phyloP scores from a whole-genome alignment of 1,140 invertebrate species.

The Drosophila leontia region DNA sequence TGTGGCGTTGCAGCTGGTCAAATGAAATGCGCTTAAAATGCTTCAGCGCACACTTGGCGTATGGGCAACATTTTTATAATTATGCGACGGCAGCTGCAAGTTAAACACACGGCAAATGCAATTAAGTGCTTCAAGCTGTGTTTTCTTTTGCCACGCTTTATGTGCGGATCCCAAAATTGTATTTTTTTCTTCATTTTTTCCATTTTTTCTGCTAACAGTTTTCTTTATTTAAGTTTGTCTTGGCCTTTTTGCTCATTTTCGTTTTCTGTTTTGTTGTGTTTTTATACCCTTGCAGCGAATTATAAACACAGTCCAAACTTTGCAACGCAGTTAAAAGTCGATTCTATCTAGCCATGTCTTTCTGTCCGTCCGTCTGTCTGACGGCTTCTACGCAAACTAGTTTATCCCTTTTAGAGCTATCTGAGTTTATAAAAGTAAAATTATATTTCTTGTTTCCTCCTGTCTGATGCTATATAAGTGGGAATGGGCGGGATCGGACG shows the following conservation, averaged over 20 bases:
- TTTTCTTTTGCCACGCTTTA: slow-evolving; percentile 33
- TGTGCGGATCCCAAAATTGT: neutral
- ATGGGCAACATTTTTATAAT: slow-evolving; percentile 74
- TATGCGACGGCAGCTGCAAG: slow-evolving; percentile 64
- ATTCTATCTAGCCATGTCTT: neutral
- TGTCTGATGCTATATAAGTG: no score
- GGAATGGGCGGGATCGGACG: no score
- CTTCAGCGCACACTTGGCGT: slow-evolving; percentile 39
- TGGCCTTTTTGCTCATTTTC: slow-evolving; percentile 21
- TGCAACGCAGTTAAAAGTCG: neutral
- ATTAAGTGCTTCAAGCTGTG: slow-evolving; percentile 62
- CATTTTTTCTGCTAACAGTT: neutral
- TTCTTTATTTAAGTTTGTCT: slow-evolving; percentile 11
- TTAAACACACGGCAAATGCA: slow-evolving; percentile 68
- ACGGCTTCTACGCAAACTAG: no score
- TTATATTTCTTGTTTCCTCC: no score
- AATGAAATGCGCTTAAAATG: slow-evolving; percentile 48
- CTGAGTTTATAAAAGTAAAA: no score
- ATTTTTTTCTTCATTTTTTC: neutral
- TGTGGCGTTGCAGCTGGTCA: slow-evolving; percentile 37
- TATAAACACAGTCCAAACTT: no score
- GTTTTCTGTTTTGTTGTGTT: slow-evolving; percentile 41
- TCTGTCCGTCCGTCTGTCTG: neutral
- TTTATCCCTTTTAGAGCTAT: no score
- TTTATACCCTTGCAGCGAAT: slow-evolving; percentile 5